Evolutionary conservation across 2,113 vertebrate genomes (phyloP), one percentile per base, ranked within the genome.

Genomic region (Colius striatus): DNA sequence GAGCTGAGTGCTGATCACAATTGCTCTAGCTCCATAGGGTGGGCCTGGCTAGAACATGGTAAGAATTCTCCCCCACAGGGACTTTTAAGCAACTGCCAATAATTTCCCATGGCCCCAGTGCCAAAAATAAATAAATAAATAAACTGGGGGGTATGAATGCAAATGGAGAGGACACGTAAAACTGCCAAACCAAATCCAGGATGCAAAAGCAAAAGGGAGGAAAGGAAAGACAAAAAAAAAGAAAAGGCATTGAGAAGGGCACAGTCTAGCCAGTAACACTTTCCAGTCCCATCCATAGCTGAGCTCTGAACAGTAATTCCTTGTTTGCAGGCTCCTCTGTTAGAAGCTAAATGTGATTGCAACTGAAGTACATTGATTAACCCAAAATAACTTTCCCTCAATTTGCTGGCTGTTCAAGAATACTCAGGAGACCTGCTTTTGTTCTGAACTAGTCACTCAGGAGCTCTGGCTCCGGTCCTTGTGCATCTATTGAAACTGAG

Each of bases 401-500:
- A 88, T 97, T 97, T 97, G 94, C 96, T 96, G 96, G 92, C 94
- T 92, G 96, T 94, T 95, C 96, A 83, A 81, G 97, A 98, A 97
- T 95, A 86, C 96, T 97, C 98, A 53, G 82, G 97, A 96, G 97
- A 96, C 86, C 91, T 96, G 96, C 97, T 97, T 97, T 97, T 97
- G 97, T 98, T 97, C 96, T 83, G 95, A 97, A 88, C 90, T 95
- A 96, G 97, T 97, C 97, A 96, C 96, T 97, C 97, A 97, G 96
- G 97, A 97, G 96, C 92, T 50, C 96, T 97, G 97, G 97, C 97
- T 85, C 96, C 43, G 7, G 76, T 97, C 97, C 97, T 96, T 68
- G 67, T 91, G 86, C 91, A 93, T 87, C 96, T 94, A 97, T 98
- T 98, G 97, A 98, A 97, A 96, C 84, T 91, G 97, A 97, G 91